These are phyloP conservation scores for Argyrosomus regius DNA, from an alignment of 2,797 vertebrate species.

Conservation along the genomic window DNA sequence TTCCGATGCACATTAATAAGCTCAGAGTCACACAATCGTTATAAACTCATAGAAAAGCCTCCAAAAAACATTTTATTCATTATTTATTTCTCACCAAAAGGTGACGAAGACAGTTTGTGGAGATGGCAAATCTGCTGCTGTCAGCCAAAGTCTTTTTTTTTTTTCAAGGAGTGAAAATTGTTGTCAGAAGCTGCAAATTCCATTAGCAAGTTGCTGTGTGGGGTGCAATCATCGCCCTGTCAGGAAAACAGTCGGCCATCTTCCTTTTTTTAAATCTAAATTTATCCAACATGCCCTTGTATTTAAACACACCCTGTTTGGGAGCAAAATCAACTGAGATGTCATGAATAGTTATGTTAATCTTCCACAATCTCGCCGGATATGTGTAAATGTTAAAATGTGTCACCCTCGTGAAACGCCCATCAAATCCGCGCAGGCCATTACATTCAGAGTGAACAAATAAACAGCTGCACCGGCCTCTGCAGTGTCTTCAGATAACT, in stretches of 20 bases:
- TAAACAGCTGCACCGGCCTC: slow-evolving; percentile 41
- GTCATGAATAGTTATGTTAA: background rate
- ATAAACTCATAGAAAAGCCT: background rate
- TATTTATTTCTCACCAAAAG: slow-evolving; percentile 42
- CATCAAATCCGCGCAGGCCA: background rate
- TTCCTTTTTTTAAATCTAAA: background rate
- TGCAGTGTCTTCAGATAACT: slow-evolving; percentile 10
- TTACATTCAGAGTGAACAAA: slow-evolving; percentile 44
- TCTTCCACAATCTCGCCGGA: background rate
- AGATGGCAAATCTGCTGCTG: slow-evolving; percentile 32
- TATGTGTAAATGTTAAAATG: background rate
- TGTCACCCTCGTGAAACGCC: slow-evolving; percentile 11
- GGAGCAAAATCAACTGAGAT: background rate
- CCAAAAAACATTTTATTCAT: slow-evolving; percentile 31
- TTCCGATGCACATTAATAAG: slow-evolving; percentile 16
- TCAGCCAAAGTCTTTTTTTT: slow-evolving; percentile 24
- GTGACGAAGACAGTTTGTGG: slow-evolving; percentile 16
- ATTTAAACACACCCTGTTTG: background rate
- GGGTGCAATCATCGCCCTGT: slow-evolving; percentile 23
- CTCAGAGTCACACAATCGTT: background rate
- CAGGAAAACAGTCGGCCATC: slow-evolving; percentile 33
- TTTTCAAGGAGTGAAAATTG: slow-evolving; percentile 28
- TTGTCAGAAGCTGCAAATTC: slow-evolving; percentile 45
- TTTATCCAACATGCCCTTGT: background rate
- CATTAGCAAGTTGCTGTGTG: slow-evolving; percentile 37